Conservation (phyloP, 2,888 invertebrate genomes). For the Labia minor region DNA sequence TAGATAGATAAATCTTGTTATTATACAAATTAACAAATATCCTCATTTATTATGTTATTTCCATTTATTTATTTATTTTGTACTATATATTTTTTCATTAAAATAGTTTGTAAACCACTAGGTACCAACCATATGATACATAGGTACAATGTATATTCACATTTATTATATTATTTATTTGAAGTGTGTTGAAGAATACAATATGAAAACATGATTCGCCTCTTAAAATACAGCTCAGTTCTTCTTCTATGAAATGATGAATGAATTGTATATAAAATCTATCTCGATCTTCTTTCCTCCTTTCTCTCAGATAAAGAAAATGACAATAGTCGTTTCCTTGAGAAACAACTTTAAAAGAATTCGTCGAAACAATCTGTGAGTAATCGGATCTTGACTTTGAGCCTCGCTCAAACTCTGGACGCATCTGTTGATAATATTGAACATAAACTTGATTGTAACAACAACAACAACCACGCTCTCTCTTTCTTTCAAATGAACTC, state of each 20-base stretch:
- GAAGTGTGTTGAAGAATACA: too few species aligned
- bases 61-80: too few species aligned
- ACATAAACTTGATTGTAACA: background rate
- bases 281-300: background rate
- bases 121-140: too few species aligned
- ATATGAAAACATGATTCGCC: too few species aligned
- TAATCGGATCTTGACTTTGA: conserved; percentile 1
- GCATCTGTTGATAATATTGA: conserved; percentile 13
- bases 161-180: too few species aligned
- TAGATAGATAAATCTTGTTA: too few species aligned
- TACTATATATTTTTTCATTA: too few species aligned
- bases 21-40: too few species aligned
- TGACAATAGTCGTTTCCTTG: background rate
- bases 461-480: background rate
- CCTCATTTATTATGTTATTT: too few species aligned
- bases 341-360: background rate
- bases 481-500: background rate
- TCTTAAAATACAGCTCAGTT: background rate
- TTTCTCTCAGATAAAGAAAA: background rate
- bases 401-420: background rate
- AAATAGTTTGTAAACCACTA: too few species aligned
- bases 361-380: background rate
- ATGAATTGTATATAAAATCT: background rate
- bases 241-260: background rate
- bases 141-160: too few species aligned